A percentile compares a stretch with the other conserved stretches of the same genome.
phyloP scores from a whole-genome alignment of 2,113 vertebrate species.

The Myrmophylax atrothorax region DNA sequence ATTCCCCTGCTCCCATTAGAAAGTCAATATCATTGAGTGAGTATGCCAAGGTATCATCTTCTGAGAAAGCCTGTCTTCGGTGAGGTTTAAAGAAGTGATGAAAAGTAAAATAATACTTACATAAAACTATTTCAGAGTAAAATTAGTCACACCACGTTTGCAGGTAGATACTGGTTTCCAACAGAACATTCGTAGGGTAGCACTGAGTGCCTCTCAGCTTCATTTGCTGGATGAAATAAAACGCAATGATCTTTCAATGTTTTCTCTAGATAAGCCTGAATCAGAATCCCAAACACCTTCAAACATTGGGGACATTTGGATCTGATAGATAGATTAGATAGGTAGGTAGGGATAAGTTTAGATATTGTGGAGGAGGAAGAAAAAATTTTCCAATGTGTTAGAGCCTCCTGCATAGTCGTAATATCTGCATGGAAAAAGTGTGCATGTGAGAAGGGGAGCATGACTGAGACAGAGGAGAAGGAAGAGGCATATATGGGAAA shows the following conservation, averaged over 20 bases:
- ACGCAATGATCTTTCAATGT: neutral
- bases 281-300: neutral
- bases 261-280: constrained; percentile 9
- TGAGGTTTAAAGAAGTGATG: neutral
- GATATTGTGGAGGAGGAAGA: constrained; percentile 12
- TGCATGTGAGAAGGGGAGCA: neutral
- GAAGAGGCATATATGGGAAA: neutral
- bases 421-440: neutral
- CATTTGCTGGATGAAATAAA: neutral
- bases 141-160: neutral
- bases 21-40: neutral
- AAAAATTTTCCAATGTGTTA: neutral
- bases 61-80: neutral
- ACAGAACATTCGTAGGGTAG: neutral
- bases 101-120: neutral
- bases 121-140: neutral
- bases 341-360: constrained; percentile 20
- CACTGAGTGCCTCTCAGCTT: neutral
- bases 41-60: neutral
- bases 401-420: neutral
- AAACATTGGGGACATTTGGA: neutral
- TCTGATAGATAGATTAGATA: neutral
- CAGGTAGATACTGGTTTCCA: neutral
- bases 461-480: neutral
- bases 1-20: neutral